Evolutionary conservation across 2,113 vertebrate genomes (phyloP).

Genomic region (Scortum barcoo): DNA sequence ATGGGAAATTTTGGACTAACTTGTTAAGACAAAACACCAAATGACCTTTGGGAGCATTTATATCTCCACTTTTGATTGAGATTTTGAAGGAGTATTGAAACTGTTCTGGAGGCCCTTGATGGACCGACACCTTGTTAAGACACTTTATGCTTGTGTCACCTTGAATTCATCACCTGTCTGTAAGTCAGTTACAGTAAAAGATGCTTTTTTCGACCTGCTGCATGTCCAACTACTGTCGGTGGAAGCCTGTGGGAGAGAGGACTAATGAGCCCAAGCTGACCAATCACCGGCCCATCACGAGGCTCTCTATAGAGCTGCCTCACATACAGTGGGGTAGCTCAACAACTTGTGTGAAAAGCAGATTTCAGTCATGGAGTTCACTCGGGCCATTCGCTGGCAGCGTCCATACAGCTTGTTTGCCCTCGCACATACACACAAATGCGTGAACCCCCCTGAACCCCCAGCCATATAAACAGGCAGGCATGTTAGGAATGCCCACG

Average conservation of each 20-base stretch:
- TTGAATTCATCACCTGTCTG: not conserved
- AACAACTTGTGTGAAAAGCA: conserved; percentile 36
- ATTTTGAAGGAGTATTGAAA: not conserved
- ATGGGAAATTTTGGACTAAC: not conserved
- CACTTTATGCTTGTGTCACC: not conserved
- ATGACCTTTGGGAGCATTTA: no score
- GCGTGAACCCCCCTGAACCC: conserved; percentile 71
- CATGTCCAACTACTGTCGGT: not conserved
- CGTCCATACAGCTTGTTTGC: conserved; percentile 45
- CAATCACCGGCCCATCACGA: not conserved
- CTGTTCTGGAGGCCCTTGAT: not conserved
- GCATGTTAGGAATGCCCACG: conserved; percentile 77
- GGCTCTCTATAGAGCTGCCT: not conserved
- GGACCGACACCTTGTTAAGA: not conserved
- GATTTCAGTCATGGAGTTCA: conserved; percentile 58
- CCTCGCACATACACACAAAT: conserved; percentile 55
- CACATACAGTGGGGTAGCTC: conserved; percentile 13
- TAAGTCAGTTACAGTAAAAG: not conserved
- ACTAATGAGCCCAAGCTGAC: conserved; percentile 4
- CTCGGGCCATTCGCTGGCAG: conserved; percentile 30
- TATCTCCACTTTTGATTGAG: no score
- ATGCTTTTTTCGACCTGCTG: not conserved
- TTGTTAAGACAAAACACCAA: not conserved
- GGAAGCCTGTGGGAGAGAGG: not conserved
- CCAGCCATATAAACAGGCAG: conserved; percentile 72